Conservation (phyloP, 2,797 vertebrate species). For the Scyliorhinus canicula region DNA sequence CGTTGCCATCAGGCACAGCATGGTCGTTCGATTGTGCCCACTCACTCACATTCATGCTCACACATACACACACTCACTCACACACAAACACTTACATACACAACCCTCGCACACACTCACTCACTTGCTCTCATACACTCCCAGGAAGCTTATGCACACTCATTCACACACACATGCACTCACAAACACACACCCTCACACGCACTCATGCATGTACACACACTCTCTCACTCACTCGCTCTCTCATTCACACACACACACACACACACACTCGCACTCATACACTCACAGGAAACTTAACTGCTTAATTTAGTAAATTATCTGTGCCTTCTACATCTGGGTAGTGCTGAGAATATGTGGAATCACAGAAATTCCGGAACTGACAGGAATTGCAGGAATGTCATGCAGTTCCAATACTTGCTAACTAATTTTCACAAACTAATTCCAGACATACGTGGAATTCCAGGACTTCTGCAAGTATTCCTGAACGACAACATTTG, state of each 20-base stretch:
- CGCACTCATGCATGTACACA: no score
- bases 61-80: no score
- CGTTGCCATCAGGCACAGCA: no score
- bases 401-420: not conserved
- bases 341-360: not conserved
- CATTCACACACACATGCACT: no score
- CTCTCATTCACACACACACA: not conserved
- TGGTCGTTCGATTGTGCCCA: no score
- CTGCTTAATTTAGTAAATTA: not conserved
- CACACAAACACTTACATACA: no score
- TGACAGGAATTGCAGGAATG: not conserved
- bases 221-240: no score
- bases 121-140: no score
- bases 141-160: no score
- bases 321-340: not conserved
- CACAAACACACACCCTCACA: no score
- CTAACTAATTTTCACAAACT: not conserved
- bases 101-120: no score
- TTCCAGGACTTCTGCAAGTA: not conserved
- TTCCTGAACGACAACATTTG: not conserved
- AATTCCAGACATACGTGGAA: not conserved
- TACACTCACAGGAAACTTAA: not conserved
- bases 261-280: not conserved
- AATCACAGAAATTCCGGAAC: conserved; percentile 10
- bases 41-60: no score